Percentiles rank a stretch among this genome's conserved stretches.
Evolutionary conservation across 2,113 vertebrate genomes (phyloP).

Genomic region (Corydoras sp.): DNA sequence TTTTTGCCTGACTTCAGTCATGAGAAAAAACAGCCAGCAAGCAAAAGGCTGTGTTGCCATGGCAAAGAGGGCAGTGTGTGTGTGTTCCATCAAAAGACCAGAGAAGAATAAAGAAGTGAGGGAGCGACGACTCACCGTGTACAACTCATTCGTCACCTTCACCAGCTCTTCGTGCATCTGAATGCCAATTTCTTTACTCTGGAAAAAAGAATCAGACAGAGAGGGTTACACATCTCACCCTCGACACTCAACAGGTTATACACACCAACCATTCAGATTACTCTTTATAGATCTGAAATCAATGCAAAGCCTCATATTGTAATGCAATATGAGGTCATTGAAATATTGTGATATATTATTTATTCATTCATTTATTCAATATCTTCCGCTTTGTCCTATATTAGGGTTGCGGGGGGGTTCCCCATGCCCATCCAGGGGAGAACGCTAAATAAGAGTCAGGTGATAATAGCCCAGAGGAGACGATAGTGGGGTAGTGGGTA

Average conservation of each 20-base stretch:
- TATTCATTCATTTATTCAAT: too few species aligned
- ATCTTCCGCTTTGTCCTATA: too few species aligned
- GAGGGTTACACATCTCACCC: conserved; percentile 12
- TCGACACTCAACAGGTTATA: neutral
- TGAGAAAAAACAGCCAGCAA: conserved; percentile 10
- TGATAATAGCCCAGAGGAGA: too few species aligned
- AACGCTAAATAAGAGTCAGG: too few species aligned
- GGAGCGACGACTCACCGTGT: conserved; percentile 80
- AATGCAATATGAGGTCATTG: too few species aligned
- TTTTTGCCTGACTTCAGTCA: conserved; percentile 2
- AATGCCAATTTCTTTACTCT: conserved; percentile 98
- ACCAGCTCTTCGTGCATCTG: conserved; percentile 98
- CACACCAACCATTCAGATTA: neutral
- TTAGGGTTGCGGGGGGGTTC: too few species aligned
- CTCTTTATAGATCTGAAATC: neutral
- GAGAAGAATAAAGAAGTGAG: conserved; percentile 17
- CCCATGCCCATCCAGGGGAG: too few species aligned
- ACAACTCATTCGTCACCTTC: conserved; percentile 97
- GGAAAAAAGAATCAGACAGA: conserved; percentile 50
- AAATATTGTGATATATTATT: too few species aligned
- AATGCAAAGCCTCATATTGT: too few species aligned
- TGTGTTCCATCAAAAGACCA: conserved; percentile 10
- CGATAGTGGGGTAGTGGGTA: too few species aligned
- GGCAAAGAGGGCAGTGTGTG: conserved; percentile 29
- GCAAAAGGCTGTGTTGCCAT: conserved; percentile 34